These are phyloP conservation scores for Hylaeus anthracinus DNA, from an alignment of 1,140 invertebrate genomes.

Conservation along the genomic window DNA sequence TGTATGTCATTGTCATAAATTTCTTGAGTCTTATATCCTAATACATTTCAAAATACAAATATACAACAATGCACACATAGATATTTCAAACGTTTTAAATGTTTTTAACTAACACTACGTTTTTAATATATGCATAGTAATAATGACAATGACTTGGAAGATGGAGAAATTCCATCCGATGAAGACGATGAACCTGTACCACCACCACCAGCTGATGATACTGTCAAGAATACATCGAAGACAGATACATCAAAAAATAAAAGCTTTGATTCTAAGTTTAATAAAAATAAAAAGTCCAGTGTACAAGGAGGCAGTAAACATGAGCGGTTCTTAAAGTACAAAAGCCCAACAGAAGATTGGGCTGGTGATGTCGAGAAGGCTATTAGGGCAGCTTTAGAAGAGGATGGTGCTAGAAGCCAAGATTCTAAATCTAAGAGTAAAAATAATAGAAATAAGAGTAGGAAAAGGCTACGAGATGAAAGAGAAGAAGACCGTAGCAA, in stretches of 20 bases:
- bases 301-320: conserved; percentile 56
- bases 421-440: conserved; percentile 81
- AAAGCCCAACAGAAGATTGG: conserved; percentile 85
- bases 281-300: conserved; percentile 71
- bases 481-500: conserved; percentile 80
- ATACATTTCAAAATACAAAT: background rate
- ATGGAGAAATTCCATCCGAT: conserved; percentile 84
- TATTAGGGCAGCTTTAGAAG: conserved; percentile 84
- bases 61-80: background rate
- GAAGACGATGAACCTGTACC: conserved; percentile 80
- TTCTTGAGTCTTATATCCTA: conserved; percentile 1
- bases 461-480: conserved; percentile 77
- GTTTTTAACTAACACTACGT: conserved; percentile 21
- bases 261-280: conserved; percentile 71
- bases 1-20: conserved; percentile 41
- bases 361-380: conserved; percentile 89
- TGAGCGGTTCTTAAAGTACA: conserved; percentile 74
- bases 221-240: conserved; percentile 60
- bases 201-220: conserved; percentile 54
- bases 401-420: conserved; percentile 79
- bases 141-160: conserved; percentile 82
- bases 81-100: background rate
- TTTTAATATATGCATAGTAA: conserved; percentile 57
- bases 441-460: conserved; percentile 75
- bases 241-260: conserved; percentile 68